phyloP scores from a whole-genome alignment of 2,113 vertebrate species.

The Patagioenas fasciata region DNA sequence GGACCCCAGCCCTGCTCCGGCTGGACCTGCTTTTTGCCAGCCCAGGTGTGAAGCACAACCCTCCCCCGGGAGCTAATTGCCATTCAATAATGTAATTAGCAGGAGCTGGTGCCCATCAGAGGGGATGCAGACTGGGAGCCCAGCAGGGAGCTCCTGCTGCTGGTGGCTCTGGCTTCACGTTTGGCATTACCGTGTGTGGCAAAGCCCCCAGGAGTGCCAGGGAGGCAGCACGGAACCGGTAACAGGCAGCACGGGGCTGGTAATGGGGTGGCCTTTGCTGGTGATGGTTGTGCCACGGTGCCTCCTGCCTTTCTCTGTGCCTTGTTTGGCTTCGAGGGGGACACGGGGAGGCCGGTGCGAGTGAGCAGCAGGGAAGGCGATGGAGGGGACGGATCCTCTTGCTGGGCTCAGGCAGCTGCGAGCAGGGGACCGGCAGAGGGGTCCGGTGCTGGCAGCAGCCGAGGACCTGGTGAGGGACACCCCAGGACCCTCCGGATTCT shows the following conservation, averaged over 20 bases:
- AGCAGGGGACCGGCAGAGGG: fast-evolving
- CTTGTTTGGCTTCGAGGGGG: background rate
- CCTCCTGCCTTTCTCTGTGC: background rate
- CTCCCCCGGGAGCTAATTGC: background rate
- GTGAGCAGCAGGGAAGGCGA: too few relatives aligned
- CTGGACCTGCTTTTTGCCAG: background rate
- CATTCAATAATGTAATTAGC: background rate
- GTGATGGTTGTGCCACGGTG: background rate
- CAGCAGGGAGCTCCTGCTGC: background rate
- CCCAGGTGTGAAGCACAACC: background rate
- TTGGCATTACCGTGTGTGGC: fast-evolving
- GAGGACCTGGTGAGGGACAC: background rate
- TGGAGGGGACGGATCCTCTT: background rate
- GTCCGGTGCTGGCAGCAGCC: fast-evolving
- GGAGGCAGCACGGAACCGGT: fast-evolving
- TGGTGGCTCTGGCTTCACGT: fast-evolving
- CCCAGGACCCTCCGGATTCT: background rate
- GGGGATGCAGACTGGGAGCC: background rate
- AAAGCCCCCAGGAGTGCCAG: fast-evolving
- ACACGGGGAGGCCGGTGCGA: fast-evolving
- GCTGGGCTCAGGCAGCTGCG: fast-evolving
- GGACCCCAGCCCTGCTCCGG: background rate
- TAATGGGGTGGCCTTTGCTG: background rate
- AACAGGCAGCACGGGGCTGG: fast-evolving
- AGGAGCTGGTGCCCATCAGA: background rate